Conservation (phyloP, 2,888 invertebrate species). For the Pandemis cinnamomeana region DNA sequence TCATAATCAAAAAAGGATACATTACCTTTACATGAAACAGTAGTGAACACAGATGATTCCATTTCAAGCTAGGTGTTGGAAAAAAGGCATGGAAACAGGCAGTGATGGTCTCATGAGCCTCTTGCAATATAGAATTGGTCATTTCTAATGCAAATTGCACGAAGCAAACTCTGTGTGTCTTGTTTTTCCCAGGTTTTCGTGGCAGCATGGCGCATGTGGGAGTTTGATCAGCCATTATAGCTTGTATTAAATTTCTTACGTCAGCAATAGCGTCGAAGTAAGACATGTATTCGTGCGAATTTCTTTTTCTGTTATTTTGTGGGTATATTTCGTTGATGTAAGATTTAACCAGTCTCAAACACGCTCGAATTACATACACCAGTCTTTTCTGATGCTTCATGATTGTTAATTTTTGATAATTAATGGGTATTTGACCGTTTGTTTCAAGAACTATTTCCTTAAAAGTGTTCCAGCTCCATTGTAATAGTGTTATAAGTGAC, state of each 20-base stretch:
- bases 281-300: conserved; percentile 88
- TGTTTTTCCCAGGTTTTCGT: conserved; percentile 68
- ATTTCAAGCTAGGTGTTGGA: conserved; percentile 96
- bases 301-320: conserved; percentile 82
- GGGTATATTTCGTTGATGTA: conserved; percentile 97
- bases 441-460: conserved; percentile 76
- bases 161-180: conserved; percentile 71
- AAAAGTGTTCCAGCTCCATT: conserved; percentile 96
- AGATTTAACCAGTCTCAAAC: conserved; percentile 91
- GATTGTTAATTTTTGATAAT: conserved; percentile 79
- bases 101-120: conserved; percentile 95
- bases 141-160: conserved; percentile 84
- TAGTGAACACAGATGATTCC: conserved; percentile 95
- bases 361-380: conserved; percentile 93
- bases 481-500: conserved; percentile 92
- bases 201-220: conserved; percentile 71
- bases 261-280: conserved; percentile 95
- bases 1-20: neutral
- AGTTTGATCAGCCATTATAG: conserved; percentile 90
- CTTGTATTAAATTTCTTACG: conserved; percentile 91
- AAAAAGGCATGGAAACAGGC: conserved; percentile 98
- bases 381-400: conserved; percentile 91
- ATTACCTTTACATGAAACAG: conserved; percentile 87
- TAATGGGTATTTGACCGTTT: conserved; percentile 74
- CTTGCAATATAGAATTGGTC: conserved; percentile 91